Base-by-base conservation (phyloP, 2,797 vertebrate genomes). In the Gymnopithys bicolor region DNA sequence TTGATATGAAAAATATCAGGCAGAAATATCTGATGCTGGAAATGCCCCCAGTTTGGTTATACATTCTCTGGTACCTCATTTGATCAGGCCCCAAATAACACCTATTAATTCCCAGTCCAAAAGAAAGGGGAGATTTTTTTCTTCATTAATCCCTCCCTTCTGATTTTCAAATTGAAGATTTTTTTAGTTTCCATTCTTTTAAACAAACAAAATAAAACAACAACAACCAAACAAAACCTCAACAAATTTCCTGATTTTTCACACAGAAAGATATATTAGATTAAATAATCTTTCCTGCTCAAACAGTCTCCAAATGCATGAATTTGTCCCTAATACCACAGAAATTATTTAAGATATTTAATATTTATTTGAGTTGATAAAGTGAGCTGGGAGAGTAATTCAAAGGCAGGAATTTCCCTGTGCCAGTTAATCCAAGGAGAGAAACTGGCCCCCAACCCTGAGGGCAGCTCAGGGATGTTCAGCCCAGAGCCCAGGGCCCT, bases 401-500 rank as follows among this genome's bases (percentile, higher is more conserved):
- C 49, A 69, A 56, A 67, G 30, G 62, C 41, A 35, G 33, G 3
- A 3, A 35, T 78, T 78, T 67, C 45, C 48, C 17, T 15, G 41
- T 17, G 19, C 59, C 41, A 28, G 11, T 22, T 64, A 69, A 19
- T 5, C 14, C 71, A 19, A 24, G 83, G 75, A 35, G 63, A 68
- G 49, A 46, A 79, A 48, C 28, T 32, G 69, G 10, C 17, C 32
- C 2, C 0, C 41, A 19, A 33, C 5, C 24, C 59, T 0, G 1
- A 51, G 69, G 49, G 43, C 18, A 32, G 28, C 25, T 55, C 76
- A 30, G 23, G 55, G 68, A 52, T 1, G 11, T 4, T 17, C 17
- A 13, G 30, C 32, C 11, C 7, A 6, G 45, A 66, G 37, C 49
- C 39, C 51, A 5, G 45, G 32, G 55, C 32, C 9, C 37, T 19